A percentile compares a stretch with the other conserved stretches of the same genome.
Evolutionary conservation across 2,888 invertebrate genomes (phyloP).

Genomic region (Dyspetes luteomarginatus): DNA sequence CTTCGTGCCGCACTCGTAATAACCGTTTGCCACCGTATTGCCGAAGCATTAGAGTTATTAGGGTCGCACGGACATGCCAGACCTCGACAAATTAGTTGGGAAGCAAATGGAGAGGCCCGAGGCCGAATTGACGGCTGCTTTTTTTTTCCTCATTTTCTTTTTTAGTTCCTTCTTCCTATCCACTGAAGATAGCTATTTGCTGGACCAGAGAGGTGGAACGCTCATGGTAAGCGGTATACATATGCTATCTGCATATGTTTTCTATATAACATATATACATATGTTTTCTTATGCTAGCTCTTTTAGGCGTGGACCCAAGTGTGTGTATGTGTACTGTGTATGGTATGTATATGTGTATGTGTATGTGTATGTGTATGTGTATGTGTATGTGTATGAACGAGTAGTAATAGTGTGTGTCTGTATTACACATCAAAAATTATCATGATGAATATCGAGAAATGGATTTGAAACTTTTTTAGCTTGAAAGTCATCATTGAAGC

Average conservation of each 20-base stretch:
- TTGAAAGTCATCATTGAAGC: conserved; percentile 1
- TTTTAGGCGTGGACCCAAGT: background rate
- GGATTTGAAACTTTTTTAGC: conserved; percentile 3
- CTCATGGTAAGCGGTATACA: background rate
- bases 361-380: too few species aligned
- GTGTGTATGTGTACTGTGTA: too few species aligned
- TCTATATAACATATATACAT: too few species aligned
- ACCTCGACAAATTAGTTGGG: conserved; percentile 77
- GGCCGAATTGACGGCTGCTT: conserved; percentile 69
- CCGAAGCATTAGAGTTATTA: conserved; percentile 67
- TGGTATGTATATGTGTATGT: too few species aligned
- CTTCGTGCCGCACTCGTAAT: conserved; percentile 36
- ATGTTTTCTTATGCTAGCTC: too few species aligned
- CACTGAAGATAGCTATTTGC: conserved; percentile 44
- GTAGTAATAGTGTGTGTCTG: too few species aligned
- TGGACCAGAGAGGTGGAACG: background rate
- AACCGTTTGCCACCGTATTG: conserved; percentile 59
- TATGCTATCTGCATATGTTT: too few species aligned
- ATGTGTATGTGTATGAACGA: too few species aligned
- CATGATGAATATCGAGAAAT: conserved; percentile 24
- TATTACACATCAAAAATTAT: background rate
- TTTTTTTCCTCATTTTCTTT: conserved; percentile 4
- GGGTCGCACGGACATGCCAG: conserved; percentile 73
- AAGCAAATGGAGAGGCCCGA: conserved; percentile 74
- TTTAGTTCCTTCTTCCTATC: background rate